Percentiles rank a stretch among this genome's conserved stretches.
These are phyloP conservation scores for Pentalonia nigronervosa DNA, from an alignment of 1,140 invertebrate genomes.

Conservation along the genomic window DNA sequence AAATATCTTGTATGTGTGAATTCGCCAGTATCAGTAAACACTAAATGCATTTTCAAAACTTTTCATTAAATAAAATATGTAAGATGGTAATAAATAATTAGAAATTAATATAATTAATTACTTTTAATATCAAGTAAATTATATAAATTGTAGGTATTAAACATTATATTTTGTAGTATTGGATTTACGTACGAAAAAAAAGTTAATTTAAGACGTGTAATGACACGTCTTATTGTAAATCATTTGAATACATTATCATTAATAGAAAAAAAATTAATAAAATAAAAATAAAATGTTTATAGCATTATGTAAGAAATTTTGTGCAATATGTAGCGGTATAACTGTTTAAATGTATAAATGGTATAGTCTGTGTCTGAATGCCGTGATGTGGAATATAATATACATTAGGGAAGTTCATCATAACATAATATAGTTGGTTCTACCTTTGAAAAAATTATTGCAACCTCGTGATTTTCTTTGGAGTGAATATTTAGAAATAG, in stretches of 20 bases:
- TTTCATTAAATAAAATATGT: neutral
- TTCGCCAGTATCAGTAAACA: neutral
- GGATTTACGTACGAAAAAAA: neutral
- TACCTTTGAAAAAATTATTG: neutral
- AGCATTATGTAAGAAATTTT: neutral
- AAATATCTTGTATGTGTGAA: neutral
- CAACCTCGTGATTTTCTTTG: neutral
- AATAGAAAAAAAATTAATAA: neutral
- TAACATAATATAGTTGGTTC: neutral
- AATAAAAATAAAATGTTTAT: neutral
- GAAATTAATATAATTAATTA: neutral
- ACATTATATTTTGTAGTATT: neutral
- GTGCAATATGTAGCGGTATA: neutral
- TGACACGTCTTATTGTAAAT: no score
- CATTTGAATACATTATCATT: neutral
- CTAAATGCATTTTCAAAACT: neutral
- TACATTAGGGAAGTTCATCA: neutral
- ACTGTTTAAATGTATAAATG: no score
- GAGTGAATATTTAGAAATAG: neutral
- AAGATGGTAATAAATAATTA: neutral
- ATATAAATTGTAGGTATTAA: neutral
- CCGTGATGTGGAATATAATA: neutral
- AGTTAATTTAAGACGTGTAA: neutral
- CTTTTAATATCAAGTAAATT: neutral
- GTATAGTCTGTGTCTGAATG: neutral